Evolutionary conservation across 53 echinoderm and acorn worm genomes (phyloP), one percentile per base, ranked within the genome.

Genomic region (Crossaster papposus): DNA sequence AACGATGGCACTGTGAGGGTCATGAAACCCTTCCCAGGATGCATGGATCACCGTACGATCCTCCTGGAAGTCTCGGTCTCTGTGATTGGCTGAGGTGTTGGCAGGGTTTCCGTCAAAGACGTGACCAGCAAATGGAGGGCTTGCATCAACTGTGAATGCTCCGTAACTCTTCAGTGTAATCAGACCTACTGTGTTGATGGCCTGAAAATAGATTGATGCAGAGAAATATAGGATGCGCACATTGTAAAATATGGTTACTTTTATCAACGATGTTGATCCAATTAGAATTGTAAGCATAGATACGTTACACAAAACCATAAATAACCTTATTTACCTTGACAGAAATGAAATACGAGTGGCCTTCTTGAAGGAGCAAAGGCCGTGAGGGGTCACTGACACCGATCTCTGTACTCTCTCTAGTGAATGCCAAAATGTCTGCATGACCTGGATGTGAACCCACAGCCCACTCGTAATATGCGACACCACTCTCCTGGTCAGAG

Each of bases 11-110:
- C 82, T 81, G 52, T 85, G 85, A 0, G 90, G 90, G 74, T 93
- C 93, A 65, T 90, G 74, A 64, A 93, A 93, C 53, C 93, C 93
- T 90, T 90, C 86, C 93, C 93, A 93, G 71, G 62, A 79, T 37
- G 86, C 93, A 51, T 70, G 32, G 8, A 93, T 24, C 7, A 13
- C 51, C 5, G 80, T 53, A 8, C 65, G 62, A 32, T 93, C 93
- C 20, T 79, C 79, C 63, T 93, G 90, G 44, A 85, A 85, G 76
- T 93, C 90, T 85, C 22, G 73, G 73, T 93, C 93, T 79, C 85
- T 91, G 26, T 84, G 78, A 65, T 78, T 78, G 55, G 29, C 85
- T 20, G 73, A 23, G 18, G 64, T 65, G 10, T 17, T 10, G 22
- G 50, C 28, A 14, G 76, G 79, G 44, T 70, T 58, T 23, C 93